phyloP scores from a whole-genome alignment of 64 coral and sea anemone genomes.

The Montipora efflorescens region DNA sequence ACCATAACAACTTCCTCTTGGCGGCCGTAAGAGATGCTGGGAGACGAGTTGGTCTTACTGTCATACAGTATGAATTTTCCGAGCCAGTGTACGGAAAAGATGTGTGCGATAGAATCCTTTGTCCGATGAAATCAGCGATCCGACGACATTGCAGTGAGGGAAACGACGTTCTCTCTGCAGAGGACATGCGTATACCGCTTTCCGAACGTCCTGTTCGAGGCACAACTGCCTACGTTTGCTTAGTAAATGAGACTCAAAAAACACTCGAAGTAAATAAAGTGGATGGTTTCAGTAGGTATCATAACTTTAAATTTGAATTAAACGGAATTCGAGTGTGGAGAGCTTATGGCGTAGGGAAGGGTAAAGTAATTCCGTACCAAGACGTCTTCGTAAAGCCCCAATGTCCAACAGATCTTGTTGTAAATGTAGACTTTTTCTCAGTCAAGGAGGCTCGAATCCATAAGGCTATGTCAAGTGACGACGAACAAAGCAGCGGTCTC shows the following conservation, averaged over 20 bases:
- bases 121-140: conserved; percentile 71
- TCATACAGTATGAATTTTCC: conserved; percentile 1
- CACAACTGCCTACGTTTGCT: conserved; percentile 58
- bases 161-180: conserved; percentile 61
- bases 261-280: conserved; percentile 51
- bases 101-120: conserved; percentile 71
- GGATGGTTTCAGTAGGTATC: conserved; percentile 73
- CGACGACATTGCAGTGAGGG: conserved; percentile 70
- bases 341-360: conserved; percentile 9
- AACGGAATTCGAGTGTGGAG: conserved; percentile 58
- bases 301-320: conserved; percentile 73
- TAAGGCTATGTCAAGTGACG: conserved; percentile 34
- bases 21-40: conserved; percentile 31
- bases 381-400: conserved; percentile 12
- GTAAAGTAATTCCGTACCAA: conserved; percentile 55
- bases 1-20: conserved; percentile 56
- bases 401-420: conserved; percentile 51
- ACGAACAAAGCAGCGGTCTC: conserved; percentile 11
- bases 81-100: conserved; percentile 78
- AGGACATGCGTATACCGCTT: conserved; percentile 67
- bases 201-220: conserved; percentile 62
- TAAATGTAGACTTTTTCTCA: conserved; percentile 11
- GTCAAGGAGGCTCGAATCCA: conserved; percentile 34
- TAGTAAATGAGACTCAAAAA: conserved; percentile 39
- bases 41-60: conserved; percentile 24